phyloP scores from a whole-genome alignment of 2,797 vertebrate species.

The Lutjanus campechanus region DNA sequence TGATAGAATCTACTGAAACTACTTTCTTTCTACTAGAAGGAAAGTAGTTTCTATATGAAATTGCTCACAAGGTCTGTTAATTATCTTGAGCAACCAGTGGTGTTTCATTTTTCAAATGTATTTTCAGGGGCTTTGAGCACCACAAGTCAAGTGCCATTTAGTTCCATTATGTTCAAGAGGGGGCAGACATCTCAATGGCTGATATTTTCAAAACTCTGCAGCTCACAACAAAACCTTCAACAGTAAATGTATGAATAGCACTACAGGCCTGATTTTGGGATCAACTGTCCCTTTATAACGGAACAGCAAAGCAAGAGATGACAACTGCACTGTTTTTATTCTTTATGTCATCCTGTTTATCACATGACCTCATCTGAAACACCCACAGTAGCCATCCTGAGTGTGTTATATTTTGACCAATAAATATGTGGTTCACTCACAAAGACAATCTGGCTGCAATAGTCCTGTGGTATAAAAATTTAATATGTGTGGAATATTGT shows the following conservation, averaged over 20 bases:
- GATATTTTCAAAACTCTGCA: no score
- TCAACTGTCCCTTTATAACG: not conserved
- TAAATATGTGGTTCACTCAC: constrained; percentile 70
- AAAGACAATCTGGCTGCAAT: constrained; percentile 65
- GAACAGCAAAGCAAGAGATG: constrained; percentile 36
- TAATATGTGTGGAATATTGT: constrained; percentile 57
- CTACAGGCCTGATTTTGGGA: no score
- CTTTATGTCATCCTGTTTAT: constrained; percentile 53
- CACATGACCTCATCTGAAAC: constrained; percentile 73
- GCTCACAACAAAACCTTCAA: no score
- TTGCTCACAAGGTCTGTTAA: no score
- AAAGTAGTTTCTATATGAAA: not conserved
- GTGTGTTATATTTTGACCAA: constrained; percentile 57
- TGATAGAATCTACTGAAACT: no score
- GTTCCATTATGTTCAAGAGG: no score
- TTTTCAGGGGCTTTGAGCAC: not conserved
- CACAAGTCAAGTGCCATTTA: not conserved
- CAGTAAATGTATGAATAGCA: no score
- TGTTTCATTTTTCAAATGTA: no score
- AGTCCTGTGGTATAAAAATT: constrained; percentile 65
- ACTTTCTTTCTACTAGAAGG: no score
- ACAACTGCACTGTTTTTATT: constrained; percentile 43
- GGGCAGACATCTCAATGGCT: no score
- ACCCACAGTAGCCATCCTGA: constrained; percentile 69
- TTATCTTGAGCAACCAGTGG: no score